Percentiles rank a stretch among this genome's conserved stretches.
Evolutionary conservation across 1,140 invertebrate genomes (phyloP).

Genomic region (Octopus bimaculoides): DNA sequence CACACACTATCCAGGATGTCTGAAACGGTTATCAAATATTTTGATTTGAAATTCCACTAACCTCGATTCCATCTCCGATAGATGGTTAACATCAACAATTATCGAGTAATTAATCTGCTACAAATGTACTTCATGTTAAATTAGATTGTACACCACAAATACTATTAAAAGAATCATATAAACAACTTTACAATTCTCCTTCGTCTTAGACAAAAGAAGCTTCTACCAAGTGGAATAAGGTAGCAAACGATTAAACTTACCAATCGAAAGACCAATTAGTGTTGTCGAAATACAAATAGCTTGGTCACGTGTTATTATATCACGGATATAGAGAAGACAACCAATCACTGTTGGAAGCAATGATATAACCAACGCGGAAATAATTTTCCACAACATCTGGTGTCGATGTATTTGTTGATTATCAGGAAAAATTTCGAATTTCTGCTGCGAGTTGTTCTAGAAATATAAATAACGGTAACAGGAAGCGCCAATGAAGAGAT

Average conservation of each 20-base stretch:
- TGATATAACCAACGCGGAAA: background rate
- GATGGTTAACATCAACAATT: background rate
- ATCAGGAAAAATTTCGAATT: background rate
- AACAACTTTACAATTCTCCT: background rate
- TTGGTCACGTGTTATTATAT: constrained; percentile 6
- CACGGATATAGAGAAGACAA: background rate
- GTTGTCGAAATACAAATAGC: background rate
- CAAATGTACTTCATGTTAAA: background rate
- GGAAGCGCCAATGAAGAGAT: background rate
- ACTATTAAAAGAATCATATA: background rate
- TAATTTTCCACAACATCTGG: background rate
- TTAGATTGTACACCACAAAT: background rate
- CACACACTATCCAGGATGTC: too few relatives aligned
- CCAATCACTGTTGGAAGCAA: background rate
- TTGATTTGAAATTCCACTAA: too few relatives aligned
- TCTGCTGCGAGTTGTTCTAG: background rate
- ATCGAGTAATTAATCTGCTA: background rate
- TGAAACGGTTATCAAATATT: too few relatives aligned
- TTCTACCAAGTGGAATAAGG: background rate
- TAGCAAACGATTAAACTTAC: background rate
- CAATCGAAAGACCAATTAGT: background rate
- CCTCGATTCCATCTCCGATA: background rate
- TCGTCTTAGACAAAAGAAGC: background rate
- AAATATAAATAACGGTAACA: background rate
- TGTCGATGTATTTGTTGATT: background rate